A percentile compares a stretch with the other conserved stretches of the same genome.
Evolutionary conservation across 2,888 invertebrate species (phyloP).

Genomic region (Lepidocyrtinus sp.): DNA sequence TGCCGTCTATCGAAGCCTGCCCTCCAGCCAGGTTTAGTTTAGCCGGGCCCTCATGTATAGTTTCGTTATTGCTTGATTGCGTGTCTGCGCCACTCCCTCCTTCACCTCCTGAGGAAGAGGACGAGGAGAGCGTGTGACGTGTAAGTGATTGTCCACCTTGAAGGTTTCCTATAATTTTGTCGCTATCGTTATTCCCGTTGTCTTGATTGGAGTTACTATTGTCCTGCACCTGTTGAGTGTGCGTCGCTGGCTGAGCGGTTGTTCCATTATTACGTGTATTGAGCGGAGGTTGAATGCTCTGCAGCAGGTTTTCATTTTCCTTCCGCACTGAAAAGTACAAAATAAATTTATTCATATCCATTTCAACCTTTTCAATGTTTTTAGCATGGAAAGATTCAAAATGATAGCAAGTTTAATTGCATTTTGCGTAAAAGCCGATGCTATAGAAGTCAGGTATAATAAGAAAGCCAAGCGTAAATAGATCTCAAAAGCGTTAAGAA

Average conservation of each 20-base stretch:
- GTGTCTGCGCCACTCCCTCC: not conserved
- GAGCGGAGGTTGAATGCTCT: slow-evolving; percentile 61
- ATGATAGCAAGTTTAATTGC: too few relatives aligned
- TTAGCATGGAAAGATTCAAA: too few relatives aligned
- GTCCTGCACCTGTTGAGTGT: slow-evolving; percentile 43
- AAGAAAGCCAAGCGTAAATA: too few relatives aligned
- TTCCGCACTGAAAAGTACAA: slow-evolving; percentile 82
- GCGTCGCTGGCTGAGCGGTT: slow-evolving; percentile 39
- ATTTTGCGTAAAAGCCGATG: too few relatives aligned
- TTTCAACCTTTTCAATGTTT: too few relatives aligned
- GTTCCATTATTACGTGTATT: slow-evolving; percentile 31
- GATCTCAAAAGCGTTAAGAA: too few relatives aligned
- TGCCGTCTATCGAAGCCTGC: not conserved
- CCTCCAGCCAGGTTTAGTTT: not conserved
- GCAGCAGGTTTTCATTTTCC: slow-evolving; percentile 88
- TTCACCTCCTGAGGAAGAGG: slow-evolving; percentile 27
- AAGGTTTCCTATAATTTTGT: slow-evolving; percentile 32
- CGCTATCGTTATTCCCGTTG: slow-evolving; percentile 14
- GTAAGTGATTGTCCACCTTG: slow-evolving; percentile 44
- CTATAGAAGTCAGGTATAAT: too few relatives aligned
- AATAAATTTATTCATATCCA: not conserved
- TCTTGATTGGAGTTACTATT: slow-evolving; percentile 38
- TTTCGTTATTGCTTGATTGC: slow-evolving; percentile 42
- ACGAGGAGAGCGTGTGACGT: slow-evolving; percentile 17
- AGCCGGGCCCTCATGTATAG: slow-evolving; percentile 34